A percentile compares a stretch with the other conserved stretches of the same genome.
phyloP scores from a whole-genome alignment of 2,113 vertebrate genomes.

The Corythoichthys intestinalis region DNA sequence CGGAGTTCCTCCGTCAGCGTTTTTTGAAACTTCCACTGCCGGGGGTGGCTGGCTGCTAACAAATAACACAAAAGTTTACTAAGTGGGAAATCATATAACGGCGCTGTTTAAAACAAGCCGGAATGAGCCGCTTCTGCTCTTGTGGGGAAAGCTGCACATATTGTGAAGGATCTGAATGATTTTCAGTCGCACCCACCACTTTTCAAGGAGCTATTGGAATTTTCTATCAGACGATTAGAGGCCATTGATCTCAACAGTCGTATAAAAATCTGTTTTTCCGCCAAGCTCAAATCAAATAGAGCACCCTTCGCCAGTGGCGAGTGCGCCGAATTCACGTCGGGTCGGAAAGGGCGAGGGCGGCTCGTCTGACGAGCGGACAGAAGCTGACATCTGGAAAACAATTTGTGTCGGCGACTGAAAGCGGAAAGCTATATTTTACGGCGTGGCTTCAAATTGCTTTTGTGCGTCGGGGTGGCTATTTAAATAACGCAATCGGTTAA shows the following conservation, averaged over 20 bases:
- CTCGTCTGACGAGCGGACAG: conserved; percentile 59
- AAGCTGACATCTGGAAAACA: conserved; percentile 49
- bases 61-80: conserved; percentile 22
- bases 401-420: conserved; percentile 61
- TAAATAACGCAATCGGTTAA: conserved; percentile 76
- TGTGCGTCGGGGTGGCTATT: conserved; percentile 69
- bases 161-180: not conserved
- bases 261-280: not conserved
- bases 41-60: conserved; percentile 2
- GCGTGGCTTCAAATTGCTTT: conserved; percentile 73
- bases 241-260: not conserved
- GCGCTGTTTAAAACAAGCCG: not conserved
- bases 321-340: conserved; percentile 50
- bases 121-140: not conserved
- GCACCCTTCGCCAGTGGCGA: conserved; percentile 8
- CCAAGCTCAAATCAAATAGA: not conserved
- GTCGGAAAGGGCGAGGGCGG: conserved; percentile 36
- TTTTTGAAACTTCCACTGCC: conserved; percentile 28
- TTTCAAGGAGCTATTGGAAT: not conserved
- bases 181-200: not conserved
- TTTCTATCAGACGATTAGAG: not conserved
- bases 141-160: not conserved
- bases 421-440: conserved; percentile 65
- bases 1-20: conserved; percentile 23
- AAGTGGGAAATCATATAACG: conserved; percentile 31